phyloP scores from a whole-genome alignment of 2,888 invertebrate genomes.

The Papilio gigon region DNA sequence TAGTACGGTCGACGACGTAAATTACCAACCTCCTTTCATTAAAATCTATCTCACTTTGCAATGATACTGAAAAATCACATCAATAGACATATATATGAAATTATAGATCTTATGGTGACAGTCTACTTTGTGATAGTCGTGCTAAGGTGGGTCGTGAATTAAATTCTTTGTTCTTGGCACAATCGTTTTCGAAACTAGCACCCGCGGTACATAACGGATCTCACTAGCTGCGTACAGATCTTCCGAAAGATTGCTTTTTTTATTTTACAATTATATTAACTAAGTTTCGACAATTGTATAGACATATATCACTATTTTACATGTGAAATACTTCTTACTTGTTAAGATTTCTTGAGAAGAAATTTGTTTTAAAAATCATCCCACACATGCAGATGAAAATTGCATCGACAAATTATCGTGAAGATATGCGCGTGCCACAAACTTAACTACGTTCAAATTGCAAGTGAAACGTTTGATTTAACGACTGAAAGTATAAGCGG shows the following conservation, averaged over 20 bases:
- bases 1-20: constrained; percentile 54
- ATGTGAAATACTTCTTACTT: too few relatives aligned
- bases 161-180: constrained; percentile 71
- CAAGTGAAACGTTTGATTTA: constrained; percentile 38
- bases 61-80: not conserved
- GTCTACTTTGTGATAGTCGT: too few relatives aligned
- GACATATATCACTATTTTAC: not conserved
- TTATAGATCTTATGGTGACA: too few relatives aligned
- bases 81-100: too few relatives aligned
- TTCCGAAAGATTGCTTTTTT: constrained; percentile 51
- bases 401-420: constrained; percentile 62
- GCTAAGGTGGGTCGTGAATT: too few relatives aligned
- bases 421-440: constrained; percentile 31
- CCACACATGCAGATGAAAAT: constrained; percentile 58
- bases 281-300: not conserved
- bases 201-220: constrained; percentile 53
- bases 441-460: constrained; percentile 37
- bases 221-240: constrained; percentile 52
- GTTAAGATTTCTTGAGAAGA: constrained; percentile 59
- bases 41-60: not conserved
- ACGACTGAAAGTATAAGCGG: constrained; percentile 51
- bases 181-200: constrained; percentile 65
- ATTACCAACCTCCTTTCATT: not conserved
- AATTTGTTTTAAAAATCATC: constrained; percentile 66
- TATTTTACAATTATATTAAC: not conserved